Conservation (phyloP, 2,888 invertebrate species). For the Molorchus minor region DNA sequence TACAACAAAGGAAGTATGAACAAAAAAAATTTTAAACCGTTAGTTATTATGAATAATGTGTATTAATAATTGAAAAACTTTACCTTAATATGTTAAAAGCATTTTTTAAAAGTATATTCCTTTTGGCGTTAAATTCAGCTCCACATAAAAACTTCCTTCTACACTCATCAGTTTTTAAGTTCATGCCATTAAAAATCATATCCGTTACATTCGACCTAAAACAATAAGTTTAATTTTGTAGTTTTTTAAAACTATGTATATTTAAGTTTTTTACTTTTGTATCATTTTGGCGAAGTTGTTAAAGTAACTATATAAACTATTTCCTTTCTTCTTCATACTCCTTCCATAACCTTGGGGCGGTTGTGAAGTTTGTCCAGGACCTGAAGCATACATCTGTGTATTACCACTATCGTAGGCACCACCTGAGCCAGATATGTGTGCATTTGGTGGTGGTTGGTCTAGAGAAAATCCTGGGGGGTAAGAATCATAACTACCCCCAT, state of each 20-base stretch:
- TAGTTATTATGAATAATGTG: background rate
- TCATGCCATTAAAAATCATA: constrained; percentile 54
- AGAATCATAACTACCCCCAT: background rate
- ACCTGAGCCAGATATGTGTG: background rate
- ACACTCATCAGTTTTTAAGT: constrained; percentile 57
- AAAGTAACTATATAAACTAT: constrained; percentile 10
- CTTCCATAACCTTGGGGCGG: constrained; percentile 7
- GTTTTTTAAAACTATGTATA: background rate
- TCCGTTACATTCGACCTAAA: constrained; percentile 56
- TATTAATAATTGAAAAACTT: constrained; percentile 4
- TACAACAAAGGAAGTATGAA: constrained; percentile 22
- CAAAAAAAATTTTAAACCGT: constrained; percentile 21
- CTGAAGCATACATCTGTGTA: background rate
- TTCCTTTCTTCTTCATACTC: background rate
- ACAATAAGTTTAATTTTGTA: constrained; percentile 22
- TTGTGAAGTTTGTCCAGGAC: background rate
- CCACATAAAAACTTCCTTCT: constrained; percentile 66
- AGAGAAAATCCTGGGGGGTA: constrained; percentile 14
- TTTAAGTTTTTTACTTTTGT: constrained; percentile 21
- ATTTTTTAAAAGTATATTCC: constrained; percentile 51
- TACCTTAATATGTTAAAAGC: constrained; percentile 49
- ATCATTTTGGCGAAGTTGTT: constrained; percentile 17
- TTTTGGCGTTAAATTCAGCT: constrained; percentile 62
- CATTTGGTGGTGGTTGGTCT: constrained; percentile 14
- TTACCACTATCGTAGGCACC: background rate